phyloP scores from a whole-genome alignment of 2,888 invertebrate species.

The Pterostichus niger region DNA sequence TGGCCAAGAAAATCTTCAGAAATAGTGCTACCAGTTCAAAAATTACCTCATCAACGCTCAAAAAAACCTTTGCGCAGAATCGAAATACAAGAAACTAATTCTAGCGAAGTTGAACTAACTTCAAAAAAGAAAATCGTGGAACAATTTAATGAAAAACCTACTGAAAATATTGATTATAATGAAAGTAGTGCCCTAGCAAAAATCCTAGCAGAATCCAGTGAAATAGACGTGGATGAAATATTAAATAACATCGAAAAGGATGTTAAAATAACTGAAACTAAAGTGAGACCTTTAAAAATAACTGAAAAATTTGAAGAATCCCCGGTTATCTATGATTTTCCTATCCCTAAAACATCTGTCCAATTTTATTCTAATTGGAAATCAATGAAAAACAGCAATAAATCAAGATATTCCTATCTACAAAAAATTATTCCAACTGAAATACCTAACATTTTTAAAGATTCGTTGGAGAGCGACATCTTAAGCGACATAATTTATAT shows the following conservation, averaged over 20 bases:
- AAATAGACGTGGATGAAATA: slow-evolving; percentile 51
- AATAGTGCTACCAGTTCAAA: slow-evolving; percentile 56
- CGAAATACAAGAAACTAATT: slow-evolving; percentile 67
- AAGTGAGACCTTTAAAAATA: background rate
- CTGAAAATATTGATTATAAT: slow-evolving; percentile 71
- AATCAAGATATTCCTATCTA: slow-evolving; percentile 81
- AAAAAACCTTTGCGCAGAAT: slow-evolving; percentile 82
- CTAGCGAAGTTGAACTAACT: slow-evolving; percentile 71
- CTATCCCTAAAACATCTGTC: slow-evolving; percentile 81
- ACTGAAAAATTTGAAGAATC: slow-evolving; percentile 16
- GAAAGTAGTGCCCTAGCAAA: slow-evolving; percentile 43
- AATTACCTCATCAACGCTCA: slow-evolving; percentile 79
- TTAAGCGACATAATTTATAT: slow-evolving; percentile 81
- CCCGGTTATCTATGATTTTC: slow-evolving; percentile 72
- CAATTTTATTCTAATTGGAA: slow-evolving; percentile 85
- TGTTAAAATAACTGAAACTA: background rate
- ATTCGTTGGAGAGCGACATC: slow-evolving; percentile 83
- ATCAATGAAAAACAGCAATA: slow-evolving; percentile 77
- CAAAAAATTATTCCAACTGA: slow-evolving; percentile 79
- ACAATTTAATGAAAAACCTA: slow-evolving; percentile 68
- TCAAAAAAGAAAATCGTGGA: slow-evolving; percentile 72
- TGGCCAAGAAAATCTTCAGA: slow-evolving; percentile 48
- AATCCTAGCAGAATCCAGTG: slow-evolving; percentile 52
- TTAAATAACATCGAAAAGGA: slow-evolving; percentile 43
- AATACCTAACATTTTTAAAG: slow-evolving; percentile 83